Base-by-base conservation (phyloP, 2,888 invertebrate genomes). In the Cryptophagus acutangulus region DNA sequence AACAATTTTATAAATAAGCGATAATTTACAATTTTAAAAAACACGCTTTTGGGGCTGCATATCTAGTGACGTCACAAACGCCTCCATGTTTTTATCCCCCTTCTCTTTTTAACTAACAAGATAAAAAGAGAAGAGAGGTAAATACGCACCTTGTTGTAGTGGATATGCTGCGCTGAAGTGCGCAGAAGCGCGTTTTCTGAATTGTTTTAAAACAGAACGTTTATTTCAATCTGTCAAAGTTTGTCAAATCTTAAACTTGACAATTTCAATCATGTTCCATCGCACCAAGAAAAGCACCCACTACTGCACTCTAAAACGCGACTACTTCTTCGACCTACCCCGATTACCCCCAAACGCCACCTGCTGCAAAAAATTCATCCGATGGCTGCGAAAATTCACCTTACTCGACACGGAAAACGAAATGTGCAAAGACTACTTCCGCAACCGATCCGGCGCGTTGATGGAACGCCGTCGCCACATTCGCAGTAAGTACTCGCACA, bases 321-420 rank as follows among this genome's bases (percentile, higher is more conserved):
- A 31, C n/a, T 3, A 31, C 3, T 8, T 3, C 31, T 15, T 16
- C 4, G 3, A 16, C n/a, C 16, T 31, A 16, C 31, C 31, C 8
- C 31, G 15, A n/a, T 31, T 31, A 31, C 31, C 31, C 3, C 31
- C 31, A 4, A 31, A 31, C 12, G 31, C 31, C 4, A 4, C 3
- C 16, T 3, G 8, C 4, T 31, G 13, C 4, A 8, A n/a, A 31
- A 8, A 12, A 10, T 8, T 13, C 3, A 15, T 31, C 3, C 14
- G 31, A 10, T 2, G 15, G 4, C 8, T 31, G 3, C 3, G 31
- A 15, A 16, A 31, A 10, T 31, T 3, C 14, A 31, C 12, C 15
- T 13, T 31, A 13, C 13, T 31, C 4, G 15, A 31, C n/a, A 3
- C 12, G 15, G 16, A 13, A 3, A 10, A 8, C 8, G 14, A 3